phyloP scores from a whole-genome alignment of 2,888 invertebrate species.

The Macroteleia sp. region DNA sequence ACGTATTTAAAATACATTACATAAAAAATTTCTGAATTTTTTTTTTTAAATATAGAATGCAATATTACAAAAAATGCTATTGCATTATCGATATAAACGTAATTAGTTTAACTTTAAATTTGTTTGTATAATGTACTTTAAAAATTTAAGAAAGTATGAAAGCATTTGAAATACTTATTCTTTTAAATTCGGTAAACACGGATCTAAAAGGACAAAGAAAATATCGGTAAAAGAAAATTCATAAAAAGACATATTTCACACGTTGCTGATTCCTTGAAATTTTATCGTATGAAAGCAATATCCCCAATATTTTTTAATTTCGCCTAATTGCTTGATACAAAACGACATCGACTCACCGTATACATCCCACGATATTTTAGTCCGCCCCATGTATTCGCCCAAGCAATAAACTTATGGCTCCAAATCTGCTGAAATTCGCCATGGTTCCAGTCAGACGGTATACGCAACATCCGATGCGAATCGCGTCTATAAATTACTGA shows the following conservation, averaged over 20 bases:
- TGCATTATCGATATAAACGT: too few relatives aligned
- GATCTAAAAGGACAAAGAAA: too few relatives aligned
- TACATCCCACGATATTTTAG: slow-evolving; percentile 43
- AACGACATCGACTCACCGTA: slow-evolving; percentile 28
- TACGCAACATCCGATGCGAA: slow-evolving; percentile 75
- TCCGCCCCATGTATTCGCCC: slow-evolving; percentile 48
- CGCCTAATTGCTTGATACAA: slow-evolving; percentile 27
- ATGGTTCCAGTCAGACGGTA: slow-evolving; percentile 71
- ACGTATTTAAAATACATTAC: too few relatives aligned
- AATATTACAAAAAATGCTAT: too few relatives aligned
- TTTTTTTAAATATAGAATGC: too few relatives aligned
- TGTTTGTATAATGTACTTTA: too few relatives aligned
- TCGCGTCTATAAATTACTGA: slow-evolving; percentile 82
- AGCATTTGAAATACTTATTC: too few relatives aligned
- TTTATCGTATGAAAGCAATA: not conserved
- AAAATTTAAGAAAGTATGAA: too few relatives aligned
- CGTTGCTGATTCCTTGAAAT: not conserved
- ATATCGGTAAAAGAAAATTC: too few relatives aligned
- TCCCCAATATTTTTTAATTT: slow-evolving; percentile 16
- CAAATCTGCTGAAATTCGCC: slow-evolving; percentile 75
- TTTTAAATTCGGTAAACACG: too few relatives aligned
- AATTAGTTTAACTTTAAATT: too few relatives aligned
- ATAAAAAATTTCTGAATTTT: too few relatives aligned
- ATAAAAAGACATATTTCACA: not conserved
- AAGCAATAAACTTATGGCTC: slow-evolving; percentile 60